Evolutionary conservation across 2,888 invertebrate species (phyloP), one percentile per base, ranked within the genome.

Genomic region (Agrotis puta): DNA sequence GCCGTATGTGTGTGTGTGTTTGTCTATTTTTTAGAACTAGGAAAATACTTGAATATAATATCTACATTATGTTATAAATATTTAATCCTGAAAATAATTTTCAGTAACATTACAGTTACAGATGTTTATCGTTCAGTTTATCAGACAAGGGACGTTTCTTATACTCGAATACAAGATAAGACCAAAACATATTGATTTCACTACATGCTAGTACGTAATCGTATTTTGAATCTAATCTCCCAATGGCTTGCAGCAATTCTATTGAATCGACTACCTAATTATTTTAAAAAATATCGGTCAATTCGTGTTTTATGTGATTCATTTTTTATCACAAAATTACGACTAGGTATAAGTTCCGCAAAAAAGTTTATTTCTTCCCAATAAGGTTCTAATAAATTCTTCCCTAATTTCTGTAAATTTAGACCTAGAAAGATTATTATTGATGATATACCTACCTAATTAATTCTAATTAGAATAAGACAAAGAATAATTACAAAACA

Each of bases 91-190:
- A 33, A 27, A 39, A 45, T 16, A 3, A 13, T 33, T 14, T 24
- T 22, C 33, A 68, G 14, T 69, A 22, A 24, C 11, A 20, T 20
- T 33, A 69, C 47, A 14, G 3, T 64, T 27, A 18, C 3, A 45
- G 27, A 50, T 67, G 22, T 16, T 3, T 48, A 43, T 68, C 13
- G 47, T n/a, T 39, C 16, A 27, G 43, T 50, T 33, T 50, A 78
- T 50, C 54, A 56, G 16, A 45, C 1, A 50, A 43, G 54, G 24
- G 22, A 50, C 18, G n/a, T 56, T 56, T 20, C 22, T 45, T n/a
- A 9, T 24, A 45, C 43, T 45, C 13, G n/a, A 54, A 24, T 56
- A 57, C n/a, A 50, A 70, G 78, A 78, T 72, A 70, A 70, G n/a
- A 56, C 11, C 14, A 43, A 56, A 24, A 14, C 13, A 48, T 65